Evolutionary conservation across 2,113 vertebrate species (phyloP).

Genomic region (Ammodytes dubius): DNA sequence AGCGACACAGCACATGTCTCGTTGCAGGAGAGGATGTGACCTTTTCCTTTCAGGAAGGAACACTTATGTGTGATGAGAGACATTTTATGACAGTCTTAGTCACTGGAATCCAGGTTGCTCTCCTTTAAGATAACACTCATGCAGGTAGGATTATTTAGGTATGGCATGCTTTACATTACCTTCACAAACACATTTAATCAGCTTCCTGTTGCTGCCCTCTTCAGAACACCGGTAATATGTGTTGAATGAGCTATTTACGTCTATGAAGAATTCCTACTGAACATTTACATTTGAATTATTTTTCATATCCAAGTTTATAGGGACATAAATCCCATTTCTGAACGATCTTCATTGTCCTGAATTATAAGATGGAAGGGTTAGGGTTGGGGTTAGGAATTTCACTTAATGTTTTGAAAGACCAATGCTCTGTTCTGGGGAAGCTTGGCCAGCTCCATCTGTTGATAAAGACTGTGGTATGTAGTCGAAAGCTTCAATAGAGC

Average conservation of each 20-base stretch:
- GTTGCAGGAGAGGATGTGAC: conserved; percentile 67
- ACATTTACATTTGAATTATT: background rate
- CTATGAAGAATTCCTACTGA: background rate
- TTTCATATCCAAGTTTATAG: background rate
- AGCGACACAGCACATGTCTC: conserved; percentile 39
- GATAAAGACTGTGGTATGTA: background rate
- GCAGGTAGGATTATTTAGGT: conserved; percentile 25
- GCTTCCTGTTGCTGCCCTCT: background rate
- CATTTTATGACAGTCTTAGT: conserved; percentile 50
- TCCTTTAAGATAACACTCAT: conserved; percentile 43
- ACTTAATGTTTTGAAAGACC: background rate
- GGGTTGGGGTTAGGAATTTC: background rate
- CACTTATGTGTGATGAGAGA: conserved; percentile 59
- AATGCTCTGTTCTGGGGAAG: background rate
- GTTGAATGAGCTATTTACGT: background rate
- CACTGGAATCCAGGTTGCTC: conserved; percentile 19
- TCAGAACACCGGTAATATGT: background rate
- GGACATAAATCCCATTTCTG: background rate
- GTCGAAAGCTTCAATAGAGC: background rate
- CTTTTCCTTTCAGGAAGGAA: conserved; percentile 66
- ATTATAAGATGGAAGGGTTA: background rate
- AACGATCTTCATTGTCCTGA: background rate
- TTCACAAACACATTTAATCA: background rate
- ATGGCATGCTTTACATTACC: conserved; percentile 2
- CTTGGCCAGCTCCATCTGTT: background rate